Conservation (phyloP, 2,113 vertebrate genomes). For the Cettia cetti region DNA sequence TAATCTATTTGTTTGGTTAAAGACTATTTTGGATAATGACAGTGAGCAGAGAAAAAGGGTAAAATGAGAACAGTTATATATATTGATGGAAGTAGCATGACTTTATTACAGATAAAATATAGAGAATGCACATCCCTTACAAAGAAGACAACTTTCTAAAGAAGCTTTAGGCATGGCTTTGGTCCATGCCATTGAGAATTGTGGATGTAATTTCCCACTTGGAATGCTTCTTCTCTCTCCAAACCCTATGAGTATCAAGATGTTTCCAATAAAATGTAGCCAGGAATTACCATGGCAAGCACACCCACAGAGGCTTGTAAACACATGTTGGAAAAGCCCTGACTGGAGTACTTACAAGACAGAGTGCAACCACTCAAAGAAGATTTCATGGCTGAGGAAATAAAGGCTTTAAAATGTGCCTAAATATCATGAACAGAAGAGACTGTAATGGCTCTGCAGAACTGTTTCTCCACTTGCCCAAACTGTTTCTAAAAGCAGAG, state of each 20-base stretch:
- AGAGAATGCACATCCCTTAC: not conserved
- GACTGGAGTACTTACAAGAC: constrained; percentile 59
- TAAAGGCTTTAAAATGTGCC: constrained; percentile 7
- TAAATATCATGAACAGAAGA: not conserved
- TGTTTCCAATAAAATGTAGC: constrained; percentile 22
- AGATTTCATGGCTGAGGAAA: constrained; percentile 31
- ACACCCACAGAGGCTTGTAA: constrained; percentile 60
- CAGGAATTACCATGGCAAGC: constrained; percentile 45
- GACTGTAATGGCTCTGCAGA: constrained; percentile 20
- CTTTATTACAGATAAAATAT: not conserved
- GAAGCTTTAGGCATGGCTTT: not conserved
- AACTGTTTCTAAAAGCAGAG: constrained; percentile 31
- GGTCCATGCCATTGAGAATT: not conserved
- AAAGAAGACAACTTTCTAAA: not conserved
- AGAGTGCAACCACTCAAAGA: constrained; percentile 31
- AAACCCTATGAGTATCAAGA: constrained; percentile 1
- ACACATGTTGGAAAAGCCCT: constrained; percentile 60
- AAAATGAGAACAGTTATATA: not conserved
- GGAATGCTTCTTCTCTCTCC: not conserved
- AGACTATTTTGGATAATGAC: not conserved
- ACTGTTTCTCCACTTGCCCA: constrained; percentile 2
- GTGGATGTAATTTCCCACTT: not conserved
- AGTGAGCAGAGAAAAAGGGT: not conserved
- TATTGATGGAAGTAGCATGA: not conserved
- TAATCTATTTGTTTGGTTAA: not conserved